These are phyloP conservation scores for Crenichthys baileyi DNA, from an alignment of 2,797 vertebrate genomes.

Conservation along the genomic window DNA sequence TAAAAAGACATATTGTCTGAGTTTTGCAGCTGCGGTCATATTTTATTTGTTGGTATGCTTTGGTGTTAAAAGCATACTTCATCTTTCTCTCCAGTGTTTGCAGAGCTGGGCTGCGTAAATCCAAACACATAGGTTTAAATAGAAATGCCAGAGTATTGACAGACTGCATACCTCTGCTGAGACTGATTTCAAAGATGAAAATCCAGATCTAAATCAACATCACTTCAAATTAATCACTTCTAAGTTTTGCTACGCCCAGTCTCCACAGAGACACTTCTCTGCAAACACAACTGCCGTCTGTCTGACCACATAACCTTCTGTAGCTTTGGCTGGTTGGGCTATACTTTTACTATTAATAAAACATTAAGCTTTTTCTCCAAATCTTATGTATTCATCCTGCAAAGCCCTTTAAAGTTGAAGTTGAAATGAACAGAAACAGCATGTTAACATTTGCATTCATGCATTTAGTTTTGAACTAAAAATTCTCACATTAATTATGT, in stretches of 20 bases:
- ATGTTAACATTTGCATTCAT: neutral
- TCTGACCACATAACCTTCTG: neutral
- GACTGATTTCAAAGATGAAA: neutral
- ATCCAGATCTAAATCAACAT: neutral
- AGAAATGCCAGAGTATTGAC: neutral
- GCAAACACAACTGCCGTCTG: neutral
- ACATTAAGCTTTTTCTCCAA: neutral
- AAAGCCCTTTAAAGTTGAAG: neutral
- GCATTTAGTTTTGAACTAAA: neutral
- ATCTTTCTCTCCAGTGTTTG: conserved; percentile 2
- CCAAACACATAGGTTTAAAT: neutral
- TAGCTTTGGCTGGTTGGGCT: neutral
- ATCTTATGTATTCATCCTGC: neutral
- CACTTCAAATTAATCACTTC: neutral
- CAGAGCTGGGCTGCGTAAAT: neutral
- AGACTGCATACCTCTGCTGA: neutral
- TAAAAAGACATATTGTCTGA: neutral
- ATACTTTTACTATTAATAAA: neutral
- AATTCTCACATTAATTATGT: conserved; percentile 1
- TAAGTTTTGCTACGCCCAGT: neutral
- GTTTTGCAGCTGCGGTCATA: neutral
- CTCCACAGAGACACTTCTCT: neutral
- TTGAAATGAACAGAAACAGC: neutral
- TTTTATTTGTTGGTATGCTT: neutral
- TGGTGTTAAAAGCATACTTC: neutral